phyloP scores from a whole-genome alignment of 2,113 vertebrate species.

The Laticauda colubrina region DNA sequence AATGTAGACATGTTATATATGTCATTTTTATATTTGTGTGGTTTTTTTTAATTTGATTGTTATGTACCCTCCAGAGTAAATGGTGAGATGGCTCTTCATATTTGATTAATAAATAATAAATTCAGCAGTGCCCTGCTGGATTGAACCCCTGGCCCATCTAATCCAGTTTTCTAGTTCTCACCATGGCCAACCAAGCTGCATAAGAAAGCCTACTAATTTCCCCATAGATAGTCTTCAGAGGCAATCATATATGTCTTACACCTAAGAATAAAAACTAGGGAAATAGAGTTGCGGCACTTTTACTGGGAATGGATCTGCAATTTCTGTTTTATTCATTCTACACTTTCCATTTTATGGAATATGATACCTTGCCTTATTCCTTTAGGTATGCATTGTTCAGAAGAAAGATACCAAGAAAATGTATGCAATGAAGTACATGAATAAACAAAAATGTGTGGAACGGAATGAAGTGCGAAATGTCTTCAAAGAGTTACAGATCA shows the following conservation, averaged over 20 bases:
- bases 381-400: slow-evolving; percentile 94
- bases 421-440: slow-evolving; percentile 99
- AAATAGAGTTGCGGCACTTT: neutral
- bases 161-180: neutral
- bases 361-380: slow-evolving; percentile 2
- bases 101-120: neutral
- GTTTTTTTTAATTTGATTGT: neutral
- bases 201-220: neutral
- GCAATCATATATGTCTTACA: neutral
- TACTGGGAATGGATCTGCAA: neutral
- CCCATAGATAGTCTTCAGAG: neutral
- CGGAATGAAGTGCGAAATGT: slow-evolving; percentile 96
- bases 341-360: neutral
- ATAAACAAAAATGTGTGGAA: slow-evolving; percentile 94
- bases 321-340: neutral
- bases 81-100: neutral
- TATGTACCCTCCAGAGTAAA: neutral
- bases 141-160: neutral
- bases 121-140: neutral
- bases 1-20: neutral
- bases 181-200: neutral
- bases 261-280: fast-evolving
- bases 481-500: slow-evolving; percentile 96
- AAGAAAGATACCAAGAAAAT: slow-evolving; percentile 98
- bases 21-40: neutral